These are phyloP conservation scores for Tapirus indicus DNA, from an alignment of 2,797 vertebrate species.

Conservation along the genomic window DNA sequence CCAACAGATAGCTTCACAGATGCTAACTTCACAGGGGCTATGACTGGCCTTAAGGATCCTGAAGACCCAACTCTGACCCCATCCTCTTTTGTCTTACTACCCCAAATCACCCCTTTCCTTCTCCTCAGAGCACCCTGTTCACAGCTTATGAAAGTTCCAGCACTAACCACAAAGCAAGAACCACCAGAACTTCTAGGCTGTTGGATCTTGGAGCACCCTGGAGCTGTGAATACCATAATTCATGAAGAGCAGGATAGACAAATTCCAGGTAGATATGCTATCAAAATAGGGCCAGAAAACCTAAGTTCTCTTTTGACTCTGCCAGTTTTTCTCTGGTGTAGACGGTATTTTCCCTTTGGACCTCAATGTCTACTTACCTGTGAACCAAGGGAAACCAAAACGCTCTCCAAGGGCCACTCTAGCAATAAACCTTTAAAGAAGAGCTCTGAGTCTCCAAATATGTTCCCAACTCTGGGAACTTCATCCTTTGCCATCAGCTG, in stretches of 20 bases:
- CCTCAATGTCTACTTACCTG: not conserved
- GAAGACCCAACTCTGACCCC: not conserved
- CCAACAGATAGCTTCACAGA: not conserved
- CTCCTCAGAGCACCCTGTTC: not conserved
- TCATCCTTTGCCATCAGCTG: not conserved
- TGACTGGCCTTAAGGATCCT: not conserved
- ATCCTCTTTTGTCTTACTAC: not conserved
- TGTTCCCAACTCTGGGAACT: not conserved
- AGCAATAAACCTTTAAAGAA: not conserved
- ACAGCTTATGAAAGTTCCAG: not conserved
- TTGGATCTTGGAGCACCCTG: not conserved
- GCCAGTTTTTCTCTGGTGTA: not conserved
- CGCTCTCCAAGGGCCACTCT: not conserved
- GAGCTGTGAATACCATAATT: not conserved
- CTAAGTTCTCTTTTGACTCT: not conserved
- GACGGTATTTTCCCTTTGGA: not conserved
- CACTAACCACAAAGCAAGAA: not conserved
- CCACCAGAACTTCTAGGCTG: not conserved
- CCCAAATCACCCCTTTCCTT: not conserved
- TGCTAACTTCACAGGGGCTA: not conserved
- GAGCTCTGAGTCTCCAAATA: not conserved
- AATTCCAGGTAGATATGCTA: not conserved
- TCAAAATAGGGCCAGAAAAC: not conserved
- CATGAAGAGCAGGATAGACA: not conserved
- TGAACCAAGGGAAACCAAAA: slow-evolving; percentile 32